phyloP scores from a whole-genome alignment of 2,888 invertebrate species.

The Xylota sylvarum region DNA sequence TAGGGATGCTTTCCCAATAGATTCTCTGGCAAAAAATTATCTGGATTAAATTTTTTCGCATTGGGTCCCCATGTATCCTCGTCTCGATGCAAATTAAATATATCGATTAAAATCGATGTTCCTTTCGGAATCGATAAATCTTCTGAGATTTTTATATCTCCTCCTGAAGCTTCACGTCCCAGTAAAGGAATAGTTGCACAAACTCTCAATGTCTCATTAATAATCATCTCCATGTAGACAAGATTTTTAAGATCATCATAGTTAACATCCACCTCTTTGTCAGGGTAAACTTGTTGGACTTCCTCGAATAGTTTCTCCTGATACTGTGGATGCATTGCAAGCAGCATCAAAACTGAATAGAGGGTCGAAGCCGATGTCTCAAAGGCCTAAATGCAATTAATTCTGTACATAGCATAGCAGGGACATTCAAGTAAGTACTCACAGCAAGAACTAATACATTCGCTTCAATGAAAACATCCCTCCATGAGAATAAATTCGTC shows the following conservation, averaged over 20 bases:
- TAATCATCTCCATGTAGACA: constrained; percentile 79
- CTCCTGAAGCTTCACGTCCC: constrained; percentile 72
- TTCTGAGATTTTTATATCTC: constrained; percentile 59
- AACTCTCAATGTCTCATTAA: constrained; percentile 79
- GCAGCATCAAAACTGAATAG: constrained; percentile 75
- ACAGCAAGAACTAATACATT: constrained; percentile 79
- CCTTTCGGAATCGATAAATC: constrained; percentile 73
- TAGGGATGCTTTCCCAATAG: constrained; percentile 78
- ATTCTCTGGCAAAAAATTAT: constrained; percentile 80
- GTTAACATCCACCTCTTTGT: constrained; percentile 51
- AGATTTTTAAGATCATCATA: constrained; percentile 74
- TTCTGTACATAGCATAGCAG: background rate
- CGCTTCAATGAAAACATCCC: constrained; percentile 78
- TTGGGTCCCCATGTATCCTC: constrained; percentile 79
- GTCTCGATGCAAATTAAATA: constrained; percentile 79
- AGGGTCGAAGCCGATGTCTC: constrained; percentile 79
- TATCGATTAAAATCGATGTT: constrained; percentile 78
- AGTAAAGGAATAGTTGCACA: constrained; percentile 79
- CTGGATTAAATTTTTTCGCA: constrained; percentile 79
- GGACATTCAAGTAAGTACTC: constrained; percentile 30
- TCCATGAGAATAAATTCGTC: constrained; percentile 73
- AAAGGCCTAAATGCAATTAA: constrained; percentile 75
- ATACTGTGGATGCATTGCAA: constrained; percentile 79
- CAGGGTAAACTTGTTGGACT: constrained; percentile 66
- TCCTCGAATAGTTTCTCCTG: constrained; percentile 79